These are phyloP conservation scores for Pelobates cultripes DNA, from an alignment of 2,797 vertebrate genomes.

Conservation along the genomic window DNA sequence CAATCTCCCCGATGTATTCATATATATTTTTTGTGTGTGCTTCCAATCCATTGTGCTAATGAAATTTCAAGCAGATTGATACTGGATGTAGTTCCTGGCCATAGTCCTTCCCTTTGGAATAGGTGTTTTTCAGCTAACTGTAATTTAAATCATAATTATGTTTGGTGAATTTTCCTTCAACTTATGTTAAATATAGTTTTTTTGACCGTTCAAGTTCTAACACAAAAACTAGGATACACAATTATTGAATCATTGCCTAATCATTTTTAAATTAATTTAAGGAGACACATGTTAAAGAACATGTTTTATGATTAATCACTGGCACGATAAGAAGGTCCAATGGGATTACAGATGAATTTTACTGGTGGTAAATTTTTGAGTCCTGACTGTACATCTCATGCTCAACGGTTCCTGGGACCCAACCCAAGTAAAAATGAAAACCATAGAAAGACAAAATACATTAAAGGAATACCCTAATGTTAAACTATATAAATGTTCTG, in stretches of 20 bases:
- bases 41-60: slow-evolving; percentile 55
- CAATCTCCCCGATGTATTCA: slow-evolving; percentile 63
- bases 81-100: background rate
- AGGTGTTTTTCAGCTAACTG: background rate
- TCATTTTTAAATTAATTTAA: background rate
- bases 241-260: background rate
- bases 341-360: too few species aligned
- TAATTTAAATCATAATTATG: background rate
- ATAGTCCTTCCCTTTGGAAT: background rate
- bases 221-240: background rate
- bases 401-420: too few species aligned
- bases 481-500: too few species aligned
- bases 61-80: slow-evolving; percentile 49
- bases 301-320: too few species aligned
- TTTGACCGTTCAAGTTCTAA: background rate
- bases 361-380: too few species aligned
- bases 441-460: too few species aligned
- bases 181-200: background rate
- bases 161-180: background rate
- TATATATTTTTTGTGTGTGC: slow-evolving; percentile 48
- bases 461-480: too few species aligned
- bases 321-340: too few species aligned
- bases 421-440: too few species aligned
- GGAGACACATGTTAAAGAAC: background rate
- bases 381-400: too few species aligned